phyloP scores from a whole-genome alignment of 2,888 invertebrate species.

The Aromia moschata region DNA sequence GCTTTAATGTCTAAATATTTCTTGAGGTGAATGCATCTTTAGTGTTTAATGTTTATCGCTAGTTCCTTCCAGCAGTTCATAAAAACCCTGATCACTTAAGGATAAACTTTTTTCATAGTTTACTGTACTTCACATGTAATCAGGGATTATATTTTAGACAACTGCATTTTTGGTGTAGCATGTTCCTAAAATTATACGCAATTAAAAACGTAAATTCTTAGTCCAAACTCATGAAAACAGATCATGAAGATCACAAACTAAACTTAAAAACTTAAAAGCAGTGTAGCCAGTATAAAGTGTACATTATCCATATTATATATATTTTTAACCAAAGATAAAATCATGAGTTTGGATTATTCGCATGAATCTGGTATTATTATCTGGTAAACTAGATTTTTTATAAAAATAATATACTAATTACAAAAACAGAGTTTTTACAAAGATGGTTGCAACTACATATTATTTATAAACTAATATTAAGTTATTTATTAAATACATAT shows the following conservation, averaged over 20 bases:
- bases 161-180: slow-evolving; percentile 33
- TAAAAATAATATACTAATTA: neutral
- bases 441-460: slow-evolving; percentile 6
- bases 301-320: no score
- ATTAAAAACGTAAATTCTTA: slow-evolving; percentile 1
- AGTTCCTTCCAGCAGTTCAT: slow-evolving; percentile 57
- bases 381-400: neutral
- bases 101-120: neutral
- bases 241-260: no score
- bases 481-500: no score
- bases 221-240: slow-evolving; percentile 8
- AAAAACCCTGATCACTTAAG: slow-evolving; percentile 38
- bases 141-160: slow-evolving; percentile 15
- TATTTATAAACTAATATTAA: no score
- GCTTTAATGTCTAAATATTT: neutral
- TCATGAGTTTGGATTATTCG: slow-evolving; percentile 21
- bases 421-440: slow-evolving; percentile 12
- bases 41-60: slow-evolving; percentile 29
- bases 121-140: slow-evolving; percentile 8
- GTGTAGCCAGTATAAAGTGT: no score
- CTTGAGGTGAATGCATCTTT: neutral
- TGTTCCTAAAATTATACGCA: neutral
- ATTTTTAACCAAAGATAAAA: no score
- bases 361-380: slow-evolving; percentile 19
- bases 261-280: no score